Evolutionary conservation across 2,888 invertebrate species (phyloP).

Genomic region (Apotomis capreana): DNA sequence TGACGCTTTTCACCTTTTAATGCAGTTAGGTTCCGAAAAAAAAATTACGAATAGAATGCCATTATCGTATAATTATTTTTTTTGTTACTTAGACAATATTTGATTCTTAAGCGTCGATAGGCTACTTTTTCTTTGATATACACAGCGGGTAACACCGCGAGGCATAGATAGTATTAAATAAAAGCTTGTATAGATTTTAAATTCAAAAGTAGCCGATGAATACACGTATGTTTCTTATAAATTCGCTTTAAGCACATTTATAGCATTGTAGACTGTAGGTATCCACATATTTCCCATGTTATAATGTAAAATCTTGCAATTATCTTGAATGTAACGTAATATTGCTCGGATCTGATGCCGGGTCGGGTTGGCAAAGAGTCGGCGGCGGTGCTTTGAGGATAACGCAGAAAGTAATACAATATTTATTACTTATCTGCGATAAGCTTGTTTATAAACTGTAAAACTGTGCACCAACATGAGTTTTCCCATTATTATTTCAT

Average conservation of each 20-base stretch:
- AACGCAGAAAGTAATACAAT: slow-evolving; percentile 64
- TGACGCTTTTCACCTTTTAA: too few relatives aligned
- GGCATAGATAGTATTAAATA: too few relatives aligned
- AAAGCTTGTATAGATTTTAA: too few relatives aligned
- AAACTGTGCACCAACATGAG: slow-evolving; percentile 10
- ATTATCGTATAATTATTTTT: too few relatives aligned
- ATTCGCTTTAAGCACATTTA: too few relatives aligned
- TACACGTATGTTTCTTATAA: not conserved
- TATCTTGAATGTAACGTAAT: slow-evolving; percentile 37
- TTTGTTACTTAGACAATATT: too few relatives aligned
- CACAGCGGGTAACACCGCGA: too few relatives aligned
- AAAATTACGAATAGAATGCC: too few relatives aligned
- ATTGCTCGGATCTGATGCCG: not conserved
- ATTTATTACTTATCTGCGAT: slow-evolving; percentile 60
- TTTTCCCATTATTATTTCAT: slow-evolving; percentile 26
- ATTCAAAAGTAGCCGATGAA: too few relatives aligned
- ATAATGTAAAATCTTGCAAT: slow-evolving; percentile 18
- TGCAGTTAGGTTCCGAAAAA: too few relatives aligned
- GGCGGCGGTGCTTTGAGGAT: slow-evolving; percentile 56
- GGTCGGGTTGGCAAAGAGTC: slow-evolving; percentile 49
- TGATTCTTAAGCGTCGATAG: too few relatives aligned
- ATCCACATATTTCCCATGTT: slow-evolving; percentile 10
- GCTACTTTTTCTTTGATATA: too few relatives aligned
- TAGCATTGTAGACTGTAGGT: not conserved
- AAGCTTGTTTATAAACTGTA: slow-evolving; percentile 44